Evolutionary conservation across 2,888 invertebrate species (phyloP), one percentile per base, ranked within the genome.

Genomic region (Drosophila mettleri): DNA sequence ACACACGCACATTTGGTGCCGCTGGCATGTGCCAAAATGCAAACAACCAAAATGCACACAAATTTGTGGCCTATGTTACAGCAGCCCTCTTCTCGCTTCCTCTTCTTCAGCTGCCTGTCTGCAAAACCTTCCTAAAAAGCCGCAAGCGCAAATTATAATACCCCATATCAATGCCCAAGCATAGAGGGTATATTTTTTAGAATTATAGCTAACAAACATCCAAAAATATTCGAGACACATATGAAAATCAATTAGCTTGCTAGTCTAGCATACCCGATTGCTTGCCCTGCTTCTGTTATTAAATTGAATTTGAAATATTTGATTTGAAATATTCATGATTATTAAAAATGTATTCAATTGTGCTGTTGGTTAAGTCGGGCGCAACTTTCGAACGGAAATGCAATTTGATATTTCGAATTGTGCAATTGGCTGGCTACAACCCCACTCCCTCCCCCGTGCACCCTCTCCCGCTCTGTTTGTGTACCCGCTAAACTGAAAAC

Each of bases 1-100:
- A 12, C 16, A 18, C 38, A 36, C 8, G 22, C 31, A 43, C 38
- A 27, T 46, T 51, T 46, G 24, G 36, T 34, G 41, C 74, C 65
- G 27, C 22, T 18, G 65, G 74, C 76, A 60, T 69, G 74, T 59
- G 59, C 59, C 60, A 39, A 65, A 54, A 60, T 74, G 74, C 64
- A 76, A 78, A 78, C 76, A 76, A 74, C 64, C 58, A 41, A 69
- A 68, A 52, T 53, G 78, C 78, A 78, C 48, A 73, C 74, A 78
- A 74, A 57, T 76, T 65, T 78, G 75, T 33, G 78, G 78, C 45
- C 31, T 54, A 34, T 43, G 46, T 33, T 62, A 33, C 63, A n/a
- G 34, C 38, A 14, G 10, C 57, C 27, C 20, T 20, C 46, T 10
- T 14, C 2, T 10, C 29, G 27, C 46, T 52, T 20, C 43, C 18